These are phyloP conservation scores for Acrobasis repandana DNA, from an alignment of 2,888 invertebrate genomes.

Conservation along the genomic window DNA sequence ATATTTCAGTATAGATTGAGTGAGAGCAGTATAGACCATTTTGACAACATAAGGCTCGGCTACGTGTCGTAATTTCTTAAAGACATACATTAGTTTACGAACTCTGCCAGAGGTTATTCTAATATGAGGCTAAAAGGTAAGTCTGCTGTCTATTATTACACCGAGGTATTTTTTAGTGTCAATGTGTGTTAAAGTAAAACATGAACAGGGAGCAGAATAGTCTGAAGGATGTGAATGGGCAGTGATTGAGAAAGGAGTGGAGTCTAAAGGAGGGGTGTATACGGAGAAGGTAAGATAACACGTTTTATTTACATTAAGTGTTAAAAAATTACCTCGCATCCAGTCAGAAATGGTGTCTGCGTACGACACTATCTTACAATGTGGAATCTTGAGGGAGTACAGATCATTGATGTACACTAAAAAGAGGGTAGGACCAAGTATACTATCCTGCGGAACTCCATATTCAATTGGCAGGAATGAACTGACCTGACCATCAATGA, in stretches of 20 bases:
- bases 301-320: neutral
- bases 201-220: neutral
- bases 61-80: neutral
- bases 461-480: too few species aligned
- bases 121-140: slow-evolving; percentile 2
- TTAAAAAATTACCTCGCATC: neutral
- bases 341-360: neutral
- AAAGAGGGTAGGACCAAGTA: too few species aligned
- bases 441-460: too few species aligned
- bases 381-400: too few species aligned
- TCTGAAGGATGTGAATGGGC: neutral
- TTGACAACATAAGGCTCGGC: neutral
- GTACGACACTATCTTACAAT: too few species aligned
- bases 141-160: neutral
- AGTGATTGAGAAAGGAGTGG: neutral
- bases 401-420: too few species aligned
- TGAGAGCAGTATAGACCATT: neutral
- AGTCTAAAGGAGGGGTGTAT: neutral
- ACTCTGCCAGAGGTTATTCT: neutral
- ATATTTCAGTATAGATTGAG: neutral
- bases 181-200: neutral
- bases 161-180: neutral
- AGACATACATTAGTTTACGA: neutral
- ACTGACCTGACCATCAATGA: too few species aligned
- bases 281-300: neutral